Evolutionary conservation across 1,140 invertebrate genomes (phyloP).

Genomic region (Maconellicoccus hirsutus): DNA sequence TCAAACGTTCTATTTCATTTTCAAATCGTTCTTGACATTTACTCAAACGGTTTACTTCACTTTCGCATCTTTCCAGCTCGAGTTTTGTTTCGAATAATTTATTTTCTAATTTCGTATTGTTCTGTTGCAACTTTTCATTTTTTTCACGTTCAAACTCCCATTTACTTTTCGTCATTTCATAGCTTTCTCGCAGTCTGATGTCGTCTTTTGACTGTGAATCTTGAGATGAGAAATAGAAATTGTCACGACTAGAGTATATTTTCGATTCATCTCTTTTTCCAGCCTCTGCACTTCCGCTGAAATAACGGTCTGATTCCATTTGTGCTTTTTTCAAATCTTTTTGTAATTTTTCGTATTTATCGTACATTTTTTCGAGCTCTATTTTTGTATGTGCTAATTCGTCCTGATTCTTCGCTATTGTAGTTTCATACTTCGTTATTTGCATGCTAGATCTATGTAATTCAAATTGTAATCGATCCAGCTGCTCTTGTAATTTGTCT

Average conservation of each 20-base stretch:
- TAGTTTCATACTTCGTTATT: conserved; percentile 64
- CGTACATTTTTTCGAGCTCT: conserved; percentile 80
- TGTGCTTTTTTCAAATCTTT: conserved; percentile 69
- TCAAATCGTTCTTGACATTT: conserved; percentile 62
- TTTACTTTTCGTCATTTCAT: conserved; percentile 74
- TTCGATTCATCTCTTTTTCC: not conserved
- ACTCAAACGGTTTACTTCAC: conserved; percentile 59
- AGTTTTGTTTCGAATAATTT: conserved; percentile 64
- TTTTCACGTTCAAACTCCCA: conserved; percentile 80
- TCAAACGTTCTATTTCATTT: conserved; percentile 59
- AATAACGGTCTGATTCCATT: conserved; percentile 54
- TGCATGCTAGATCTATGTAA: conserved; percentile 70
- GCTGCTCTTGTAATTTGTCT: conserved; percentile 70
- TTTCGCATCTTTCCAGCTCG: conserved; percentile 63
- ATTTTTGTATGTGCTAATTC: conserved; percentile 72
- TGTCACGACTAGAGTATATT: not conserved
- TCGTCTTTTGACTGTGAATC: conserved; percentile 38
- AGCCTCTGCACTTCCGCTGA: not conserved
- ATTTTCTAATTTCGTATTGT: conserved; percentile 49
- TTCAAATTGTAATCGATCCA: conserved; percentile 74
- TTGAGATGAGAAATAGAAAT: conserved; percentile 15
- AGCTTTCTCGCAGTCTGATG: conserved; percentile 58
- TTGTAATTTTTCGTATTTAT: conserved; percentile 75
- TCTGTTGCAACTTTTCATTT: conserved; percentile 43
- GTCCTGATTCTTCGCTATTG: conserved; percentile 77